Evolutionary conservation across 2,888 invertebrate species (phyloP), one percentile per base, ranked within the genome.

Genomic region (Sialis fuliginosa): DNA sequence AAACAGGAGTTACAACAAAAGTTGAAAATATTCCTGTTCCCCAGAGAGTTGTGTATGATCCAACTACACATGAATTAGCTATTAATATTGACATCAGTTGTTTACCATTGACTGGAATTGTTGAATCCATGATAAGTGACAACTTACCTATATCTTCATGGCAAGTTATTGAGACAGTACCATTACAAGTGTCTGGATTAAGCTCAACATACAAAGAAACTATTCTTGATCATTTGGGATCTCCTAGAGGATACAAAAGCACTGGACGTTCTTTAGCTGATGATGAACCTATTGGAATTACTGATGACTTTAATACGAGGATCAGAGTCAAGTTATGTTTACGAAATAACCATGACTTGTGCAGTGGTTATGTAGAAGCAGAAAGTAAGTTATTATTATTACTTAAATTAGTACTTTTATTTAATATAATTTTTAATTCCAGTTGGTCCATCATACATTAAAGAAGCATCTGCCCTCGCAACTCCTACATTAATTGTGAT

Each of bases 1-100:
- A 89, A 60, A 78, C 87, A 42, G 72, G 77, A 1, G 81, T 81
- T 39, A 80, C 81, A 5, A 91, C 91, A 1, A 81, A 84, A 55
- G 88, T 92, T 12, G 86, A 88, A 53, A 75, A 81, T 58, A 87
- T 91, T 45, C 82, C 86, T 1, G 68, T 81, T 0, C 86, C 90
- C 0, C 74, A 85, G 52, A 75, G 84, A 52, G 88, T 89, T 30
- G 83, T 81, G 32, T 90, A 80, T 59, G 88, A 91, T 60, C 87
- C 86, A 4, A 77, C 77, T 54, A 77, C 82, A 4, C 77, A 79
- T 41, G 77, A 75, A 0, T 64, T 91, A 9, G 79, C 81, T n/a
- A 81, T 90, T 58, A 83, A 81, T 55, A 79, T 88, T 7, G 82
- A 78, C 0, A 74, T 83, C 10, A 86, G 87, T 0, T 88, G 88